A percentile compares a stretch with the other conserved stretches of the same genome.
Conservation (phyloP, 1,140 invertebrate genomes). For the Monomorium pharaonis region DNA sequence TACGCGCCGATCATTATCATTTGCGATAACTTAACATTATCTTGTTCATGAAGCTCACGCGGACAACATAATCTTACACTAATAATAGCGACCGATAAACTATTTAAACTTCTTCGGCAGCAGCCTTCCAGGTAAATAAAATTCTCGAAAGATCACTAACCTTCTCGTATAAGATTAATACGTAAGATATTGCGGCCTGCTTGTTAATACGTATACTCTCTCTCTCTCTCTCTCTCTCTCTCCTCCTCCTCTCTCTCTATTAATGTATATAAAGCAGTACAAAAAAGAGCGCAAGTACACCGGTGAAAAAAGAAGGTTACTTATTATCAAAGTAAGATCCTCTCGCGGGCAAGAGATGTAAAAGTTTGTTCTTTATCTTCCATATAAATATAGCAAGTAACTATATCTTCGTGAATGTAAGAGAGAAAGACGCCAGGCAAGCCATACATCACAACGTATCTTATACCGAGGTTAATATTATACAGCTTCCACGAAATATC, state of each 20-base stretch:
- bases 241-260: too few relatives aligned
- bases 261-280: background rate
- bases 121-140: constrained; percentile 41
- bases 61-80: constrained; percentile 38
- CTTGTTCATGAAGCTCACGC: constrained; percentile 21
- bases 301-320: background rate
- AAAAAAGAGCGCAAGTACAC: background rate
- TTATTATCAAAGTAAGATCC: constrained; percentile 33
- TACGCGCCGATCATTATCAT: constrained; percentile 11
- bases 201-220: constrained; percentile 1
- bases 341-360: background rate
- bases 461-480: constrained; percentile 35
- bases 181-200: background rate
- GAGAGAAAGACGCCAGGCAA: background rate
- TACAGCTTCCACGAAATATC: constrained; percentile 8
- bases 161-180: background rate
- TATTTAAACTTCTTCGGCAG: constrained; percentile 51
- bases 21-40: constrained; percentile 41
- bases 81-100: constrained; percentile 54
- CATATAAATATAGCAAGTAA: constrained; percentile 6
- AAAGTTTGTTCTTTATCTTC: constrained; percentile 36
- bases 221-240: too few relatives aligned
- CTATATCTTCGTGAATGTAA: background rate
- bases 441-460: constrained; percentile 2
- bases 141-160: constrained; percentile 35